phyloP scores from a whole-genome alignment of 1,140 invertebrate genomes.

The Chrysoperla carnea region DNA sequence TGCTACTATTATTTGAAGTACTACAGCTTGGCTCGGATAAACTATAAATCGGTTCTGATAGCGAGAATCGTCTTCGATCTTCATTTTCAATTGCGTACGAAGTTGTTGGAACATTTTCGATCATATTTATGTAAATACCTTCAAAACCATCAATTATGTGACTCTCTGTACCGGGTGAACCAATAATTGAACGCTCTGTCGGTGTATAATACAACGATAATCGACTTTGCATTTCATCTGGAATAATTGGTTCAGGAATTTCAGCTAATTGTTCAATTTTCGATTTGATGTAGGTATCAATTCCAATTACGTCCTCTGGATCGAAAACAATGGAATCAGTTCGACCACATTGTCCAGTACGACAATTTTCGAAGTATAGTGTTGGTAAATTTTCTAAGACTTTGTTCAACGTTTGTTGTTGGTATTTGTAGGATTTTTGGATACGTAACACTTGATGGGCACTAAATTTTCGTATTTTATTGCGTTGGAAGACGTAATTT shows the following conservation, averaged over 20 bases:
- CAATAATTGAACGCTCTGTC: slow-evolving; percentile 32
- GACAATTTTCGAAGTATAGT: slow-evolving; percentile 82
- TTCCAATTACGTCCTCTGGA: slow-evolving; percentile 34
- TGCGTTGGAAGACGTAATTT: slow-evolving; percentile 87
- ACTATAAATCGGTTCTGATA: too few relatives aligned
- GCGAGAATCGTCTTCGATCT: too few relatives aligned
- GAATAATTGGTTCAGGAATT: slow-evolving; percentile 18
- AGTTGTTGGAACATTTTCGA: too few relatives aligned
- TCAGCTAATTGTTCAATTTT: slow-evolving; percentile 13
- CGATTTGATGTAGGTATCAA: slow-evolving; percentile 43
- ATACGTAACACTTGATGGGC: slow-evolving; percentile 74
- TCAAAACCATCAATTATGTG: too few relatives aligned
- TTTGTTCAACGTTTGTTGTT: slow-evolving; percentile 86
- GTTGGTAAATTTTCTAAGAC: slow-evolving; percentile 86
- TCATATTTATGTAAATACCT: too few relatives aligned
- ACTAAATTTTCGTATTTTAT: slow-evolving; percentile 87
- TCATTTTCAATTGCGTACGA: too few relatives aligned
- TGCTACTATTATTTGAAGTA: too few relatives aligned
- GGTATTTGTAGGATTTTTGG: slow-evolving; percentile 85
- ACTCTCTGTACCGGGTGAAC: neutral
- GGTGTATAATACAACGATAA: slow-evolving; percentile 64
- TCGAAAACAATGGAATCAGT: slow-evolving; percentile 62
- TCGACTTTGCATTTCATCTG: slow-evolving; percentile 40
- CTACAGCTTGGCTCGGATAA: too few relatives aligned
- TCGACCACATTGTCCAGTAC: slow-evolving; percentile 65